phyloP scores from a whole-genome alignment of 37 sponge, comb jelly and placozoan genomes.

The Hexactinellida sp. region DNA sequence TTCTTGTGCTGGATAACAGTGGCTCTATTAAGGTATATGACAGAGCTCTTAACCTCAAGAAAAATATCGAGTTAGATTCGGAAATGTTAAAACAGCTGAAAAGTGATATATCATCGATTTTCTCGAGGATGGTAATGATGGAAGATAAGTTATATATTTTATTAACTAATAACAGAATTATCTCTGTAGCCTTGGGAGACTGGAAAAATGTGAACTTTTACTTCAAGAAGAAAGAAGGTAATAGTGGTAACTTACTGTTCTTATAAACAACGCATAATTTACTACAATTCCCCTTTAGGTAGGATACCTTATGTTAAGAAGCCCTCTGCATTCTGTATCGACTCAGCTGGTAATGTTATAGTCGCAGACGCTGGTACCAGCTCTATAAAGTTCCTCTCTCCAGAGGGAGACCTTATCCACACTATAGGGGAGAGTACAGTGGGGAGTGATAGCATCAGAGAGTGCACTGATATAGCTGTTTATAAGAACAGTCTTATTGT shows the following conservation, averaged over 20 bases:
- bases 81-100: not conserved
- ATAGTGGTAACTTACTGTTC: no score
- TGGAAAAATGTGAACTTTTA: no score
- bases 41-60: not conserved
- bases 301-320: not conserved
- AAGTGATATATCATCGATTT: not conserved
- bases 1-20: not conserved
- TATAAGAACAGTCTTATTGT: not conserved
- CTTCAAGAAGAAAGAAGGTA: no score
- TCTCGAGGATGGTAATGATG: not conserved
- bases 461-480: not conserved
- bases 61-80: not conserved
- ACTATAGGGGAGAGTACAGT: not conserved
- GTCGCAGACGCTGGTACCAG: not conserved
- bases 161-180: not conserved
- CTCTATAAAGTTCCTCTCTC: not conserved
- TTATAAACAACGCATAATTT: no score
- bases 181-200: no score
- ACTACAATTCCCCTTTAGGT: not conserved
- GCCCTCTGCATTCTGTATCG: not conserved
- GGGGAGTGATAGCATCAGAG: not conserved
- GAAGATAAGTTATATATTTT: not conserved
- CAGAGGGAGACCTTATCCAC: not conserved
- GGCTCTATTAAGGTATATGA: not conserved
- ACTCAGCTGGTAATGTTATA: not conserved